These are phyloP conservation scores for Zelostemma sp. DNA, from an alignment of 1,140 invertebrate species.

Conservation along the genomic window DNA sequence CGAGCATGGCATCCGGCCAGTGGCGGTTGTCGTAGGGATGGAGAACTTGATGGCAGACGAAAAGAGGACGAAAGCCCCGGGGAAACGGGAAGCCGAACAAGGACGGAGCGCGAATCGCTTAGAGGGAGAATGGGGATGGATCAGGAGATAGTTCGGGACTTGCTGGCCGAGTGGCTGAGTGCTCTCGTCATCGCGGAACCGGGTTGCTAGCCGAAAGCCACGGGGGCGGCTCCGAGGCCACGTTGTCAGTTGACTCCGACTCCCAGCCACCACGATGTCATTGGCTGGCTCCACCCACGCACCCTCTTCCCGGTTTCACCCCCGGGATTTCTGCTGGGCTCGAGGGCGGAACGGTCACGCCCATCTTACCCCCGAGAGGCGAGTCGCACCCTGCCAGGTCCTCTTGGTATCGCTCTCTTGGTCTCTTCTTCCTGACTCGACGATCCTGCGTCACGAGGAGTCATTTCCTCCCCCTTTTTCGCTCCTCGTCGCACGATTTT, in stretches of 20 bases:
- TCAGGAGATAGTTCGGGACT: constrained; percentile 50
- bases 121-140: constrained; percentile 10
- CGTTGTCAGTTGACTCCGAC: constrained; percentile 58
- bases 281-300: constrained; percentile 62
- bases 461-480: neutral
- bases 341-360: constrained; percentile 44
- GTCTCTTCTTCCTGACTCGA: neutral
- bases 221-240: constrained; percentile 59
- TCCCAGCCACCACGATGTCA: constrained; percentile 58
- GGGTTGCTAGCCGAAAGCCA: constrained; percentile 62
- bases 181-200: constrained; percentile 40
- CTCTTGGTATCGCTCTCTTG: neutral
- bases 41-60: neutral
- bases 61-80: constrained; percentile 4
- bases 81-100: constrained; percentile 1
- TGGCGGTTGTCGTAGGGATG: neutral
- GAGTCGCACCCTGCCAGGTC: neutral
- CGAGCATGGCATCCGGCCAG: constrained; percentile 11
- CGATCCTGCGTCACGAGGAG: neutral
- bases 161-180: constrained; percentile 67
- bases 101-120: neutral
- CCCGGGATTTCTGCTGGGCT: constrained; percentile 21
- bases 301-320: constrained; percentile 13
- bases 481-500: neutral
- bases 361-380: constrained; percentile 18